Conservation (phyloP, 2,888 invertebrate species). For the Schizotus pectinicornis region DNA sequence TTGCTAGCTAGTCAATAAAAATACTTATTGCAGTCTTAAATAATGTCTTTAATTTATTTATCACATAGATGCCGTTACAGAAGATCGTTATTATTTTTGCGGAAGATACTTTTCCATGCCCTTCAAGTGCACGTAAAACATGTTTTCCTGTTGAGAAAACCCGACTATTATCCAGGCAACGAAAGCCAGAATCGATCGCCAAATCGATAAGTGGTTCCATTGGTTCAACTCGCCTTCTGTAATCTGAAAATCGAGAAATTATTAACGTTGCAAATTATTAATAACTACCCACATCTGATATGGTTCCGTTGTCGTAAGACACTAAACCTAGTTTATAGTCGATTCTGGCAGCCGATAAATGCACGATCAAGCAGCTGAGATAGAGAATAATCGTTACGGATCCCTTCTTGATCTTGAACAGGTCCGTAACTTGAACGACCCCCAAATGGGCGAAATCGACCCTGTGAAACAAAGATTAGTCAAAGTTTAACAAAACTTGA, state of each 20-base stretch:
- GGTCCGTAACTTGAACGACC: constrained; percentile 42
- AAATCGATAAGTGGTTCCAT: constrained; percentile 68
- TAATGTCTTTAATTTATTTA: constrained; percentile 18
- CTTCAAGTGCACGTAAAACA: constrained; percentile 61
- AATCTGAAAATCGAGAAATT: constrained; percentile 55
- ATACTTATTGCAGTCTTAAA: constrained; percentile 19
- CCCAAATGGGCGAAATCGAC: constrained; percentile 53
- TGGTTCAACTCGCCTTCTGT: constrained; percentile 63
- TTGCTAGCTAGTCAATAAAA: constrained; percentile 26
- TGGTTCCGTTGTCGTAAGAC: constrained; percentile 41
- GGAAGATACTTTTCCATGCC: constrained; percentile 51
- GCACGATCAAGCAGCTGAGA: constrained; percentile 48
- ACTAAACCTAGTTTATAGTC: constrained; percentile 52
- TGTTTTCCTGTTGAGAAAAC: constrained; percentile 62
- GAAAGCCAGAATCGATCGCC: constrained; percentile 66
- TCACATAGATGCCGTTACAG: constrained; percentile 16
- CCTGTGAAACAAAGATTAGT: constrained; percentile 38
- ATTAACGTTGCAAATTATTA: neutral
- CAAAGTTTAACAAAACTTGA: neutral
- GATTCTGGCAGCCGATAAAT: constrained; percentile 50
- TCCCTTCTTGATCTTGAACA: constrained; percentile 48
- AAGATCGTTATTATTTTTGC: constrained; percentile 45
- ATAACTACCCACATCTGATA: constrained; percentile 37
- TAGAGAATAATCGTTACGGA: constrained; percentile 51
- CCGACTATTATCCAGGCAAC: constrained; percentile 65